A percentile compares a stretch with the other conserved stretches of the same genome.
These are phyloP conservation scores for Cyanoramphus novaezelandiae DNA, from an alignment of 2,113 vertebrate species.

Conservation along the genomic window DNA sequence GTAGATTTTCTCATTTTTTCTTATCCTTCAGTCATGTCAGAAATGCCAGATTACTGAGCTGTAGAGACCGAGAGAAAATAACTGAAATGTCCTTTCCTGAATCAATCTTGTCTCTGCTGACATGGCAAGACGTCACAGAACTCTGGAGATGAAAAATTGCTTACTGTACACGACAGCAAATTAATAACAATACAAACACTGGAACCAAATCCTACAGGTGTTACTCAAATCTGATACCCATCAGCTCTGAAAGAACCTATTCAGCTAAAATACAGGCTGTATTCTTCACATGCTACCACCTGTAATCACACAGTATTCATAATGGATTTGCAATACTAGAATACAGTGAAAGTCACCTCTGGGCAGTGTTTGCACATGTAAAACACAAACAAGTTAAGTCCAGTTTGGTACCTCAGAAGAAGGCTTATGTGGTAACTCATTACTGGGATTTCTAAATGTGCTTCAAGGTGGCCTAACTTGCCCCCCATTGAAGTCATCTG, in stretches of 20 bases:
- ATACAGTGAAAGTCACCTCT: not conserved
- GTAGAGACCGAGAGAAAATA: conserved; percentile 16
- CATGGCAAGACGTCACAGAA: not conserved
- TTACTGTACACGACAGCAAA: not conserved
- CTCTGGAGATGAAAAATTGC: not conserved
- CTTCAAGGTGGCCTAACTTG: not conserved
- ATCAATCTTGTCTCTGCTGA: conserved; percentile 33
- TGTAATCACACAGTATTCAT: not conserved
- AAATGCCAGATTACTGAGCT: conserved; percentile 17
- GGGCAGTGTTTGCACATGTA: fast-evolving
- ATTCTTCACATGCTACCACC: not conserved
- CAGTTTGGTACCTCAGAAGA: not conserved
- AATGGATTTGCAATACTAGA: not conserved
- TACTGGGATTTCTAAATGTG: not conserved
- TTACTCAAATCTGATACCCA: not conserved
- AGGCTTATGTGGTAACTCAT: not conserved
- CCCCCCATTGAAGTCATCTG: not conserved
- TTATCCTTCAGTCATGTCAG: conserved; percentile 6
- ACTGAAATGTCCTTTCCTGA: conserved; percentile 27
- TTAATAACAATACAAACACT: not conserved
- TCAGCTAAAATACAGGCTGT: not conserved
- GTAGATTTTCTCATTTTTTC: not conserved
- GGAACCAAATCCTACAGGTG: not conserved
- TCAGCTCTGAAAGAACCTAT: not conserved
- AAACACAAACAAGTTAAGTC: not conserved